Evolutionary conservation across 2,888 invertebrate species (phyloP).

Genomic region (Agrotis exclamationis): DNA sequence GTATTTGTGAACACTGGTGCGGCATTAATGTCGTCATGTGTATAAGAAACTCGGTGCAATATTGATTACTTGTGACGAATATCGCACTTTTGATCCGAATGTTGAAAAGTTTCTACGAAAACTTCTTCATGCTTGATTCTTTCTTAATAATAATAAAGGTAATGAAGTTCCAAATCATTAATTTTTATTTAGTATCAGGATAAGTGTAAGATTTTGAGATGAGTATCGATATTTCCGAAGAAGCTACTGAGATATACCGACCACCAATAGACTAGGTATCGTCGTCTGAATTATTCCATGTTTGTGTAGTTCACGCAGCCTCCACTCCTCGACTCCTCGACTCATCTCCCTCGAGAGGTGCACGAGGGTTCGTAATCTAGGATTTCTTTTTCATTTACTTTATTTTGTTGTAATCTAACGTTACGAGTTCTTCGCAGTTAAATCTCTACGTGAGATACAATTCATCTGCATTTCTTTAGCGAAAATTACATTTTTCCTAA

Average conservation of each 20-base stretch:
- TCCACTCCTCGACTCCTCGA: constrained; percentile 2
- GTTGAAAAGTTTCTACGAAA: background rate
- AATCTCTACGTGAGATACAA: constrained; percentile 55
- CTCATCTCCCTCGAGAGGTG: constrained; percentile 29
- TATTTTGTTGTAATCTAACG: constrained; percentile 43
- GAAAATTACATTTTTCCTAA: constrained; percentile 40
- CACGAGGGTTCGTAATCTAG: constrained; percentile 29
- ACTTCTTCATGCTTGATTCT: background rate
- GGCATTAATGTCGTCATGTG: constrained; percentile 48
- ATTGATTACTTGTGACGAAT: constrained; percentile 40
- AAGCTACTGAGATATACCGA: background rate
- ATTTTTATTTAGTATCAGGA: background rate
- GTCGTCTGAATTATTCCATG: constrained; percentile 26
- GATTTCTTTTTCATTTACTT: constrained; percentile 44
- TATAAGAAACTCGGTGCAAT: constrained; percentile 38
- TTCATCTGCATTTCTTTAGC: constrained; percentile 51
- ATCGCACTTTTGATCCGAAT: background rate
- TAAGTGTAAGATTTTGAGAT: background rate
- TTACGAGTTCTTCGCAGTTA: constrained; percentile 33
- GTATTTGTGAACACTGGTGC: constrained; percentile 14
- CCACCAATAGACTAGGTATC: background rate
- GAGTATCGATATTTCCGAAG: background rate
- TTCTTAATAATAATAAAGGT: too few species aligned
- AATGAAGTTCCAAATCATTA: too few species aligned
- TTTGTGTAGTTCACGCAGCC: constrained; percentile 4